A percentile compares a stretch with the other conserved stretches of the same genome.
These are phyloP conservation scores for Pterostichus niger DNA, from an alignment of 2,888 invertebrate genomes.

Conservation along the genomic window DNA sequence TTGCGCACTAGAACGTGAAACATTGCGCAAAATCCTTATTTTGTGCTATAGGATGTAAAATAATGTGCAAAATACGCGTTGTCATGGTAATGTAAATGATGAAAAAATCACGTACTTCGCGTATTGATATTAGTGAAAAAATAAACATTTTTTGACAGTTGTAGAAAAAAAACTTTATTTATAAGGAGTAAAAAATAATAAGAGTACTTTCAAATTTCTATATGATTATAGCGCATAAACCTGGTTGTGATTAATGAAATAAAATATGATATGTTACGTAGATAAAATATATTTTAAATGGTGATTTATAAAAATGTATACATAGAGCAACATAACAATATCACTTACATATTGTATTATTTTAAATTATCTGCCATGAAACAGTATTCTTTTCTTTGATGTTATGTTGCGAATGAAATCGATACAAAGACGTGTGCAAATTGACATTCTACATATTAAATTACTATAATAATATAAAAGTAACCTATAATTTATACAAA, in stretches of 20 bases:
- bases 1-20: too few relatives aligned
- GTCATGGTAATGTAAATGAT: too few relatives aligned
- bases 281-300: slow-evolving; percentile 21
- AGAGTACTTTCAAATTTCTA: too few relatives aligned
- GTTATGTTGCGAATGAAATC: neutral
- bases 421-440: neutral
- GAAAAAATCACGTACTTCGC: too few relatives aligned
- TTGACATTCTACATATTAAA: slow-evolving; percentile 19
- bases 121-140: too few relatives aligned
- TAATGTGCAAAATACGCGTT: too few relatives aligned
- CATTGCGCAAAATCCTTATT: too few relatives aligned
- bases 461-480: slow-evolving; percentile 23
- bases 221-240: too few relatives aligned
- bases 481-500: neutral
- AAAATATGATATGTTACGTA: neutral
- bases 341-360: slow-evolving; percentile 40
- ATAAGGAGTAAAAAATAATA: too few relatives aligned
- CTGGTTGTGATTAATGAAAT: neutral
- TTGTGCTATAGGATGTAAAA: too few relatives aligned
- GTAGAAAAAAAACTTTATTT: too few relatives aligned
- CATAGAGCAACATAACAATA: slow-evolving; percentile 14
- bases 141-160: too few relatives aligned
- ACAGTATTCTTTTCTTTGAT: slow-evolving; percentile 26
- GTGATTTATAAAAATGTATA: neutral
- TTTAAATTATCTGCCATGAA: slow-evolving; percentile 19